Conservation (phyloP, 1,140 invertebrate species). For the Eupristina koningsbergeri region DNA sequence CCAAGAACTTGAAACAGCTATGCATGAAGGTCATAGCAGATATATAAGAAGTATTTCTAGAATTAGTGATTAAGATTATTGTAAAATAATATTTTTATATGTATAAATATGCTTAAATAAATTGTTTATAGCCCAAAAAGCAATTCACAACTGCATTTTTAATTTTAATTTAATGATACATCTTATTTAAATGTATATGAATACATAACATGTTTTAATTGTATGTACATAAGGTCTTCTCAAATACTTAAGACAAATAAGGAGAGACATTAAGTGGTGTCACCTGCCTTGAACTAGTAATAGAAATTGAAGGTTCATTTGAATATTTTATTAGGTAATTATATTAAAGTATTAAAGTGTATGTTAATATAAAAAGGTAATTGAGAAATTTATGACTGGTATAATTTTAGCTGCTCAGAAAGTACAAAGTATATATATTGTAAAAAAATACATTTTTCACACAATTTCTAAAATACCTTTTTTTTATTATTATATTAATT, state of each 20-base stretch:
- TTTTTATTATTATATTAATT: too few species aligned
- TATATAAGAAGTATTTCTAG: constrained; percentile 71
- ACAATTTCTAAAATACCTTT: too few species aligned
- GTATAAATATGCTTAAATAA: background rate
- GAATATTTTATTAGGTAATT: constrained; percentile 67
- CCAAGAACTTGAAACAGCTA: constrained; percentile 76
- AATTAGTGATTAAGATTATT: constrained; percentile 60
- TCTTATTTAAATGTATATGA: constrained; percentile 35
- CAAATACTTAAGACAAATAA: constrained; percentile 54
- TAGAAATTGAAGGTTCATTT: constrained; percentile 55
- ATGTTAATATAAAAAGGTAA: constrained; percentile 45
- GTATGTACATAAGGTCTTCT: constrained; percentile 45
- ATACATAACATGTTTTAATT: constrained; percentile 51
- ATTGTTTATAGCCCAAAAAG: constrained; percentile 14
- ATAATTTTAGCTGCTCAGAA: constrained; percentile 41
- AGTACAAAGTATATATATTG: constrained; percentile 39
- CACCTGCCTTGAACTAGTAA: constrained; percentile 41
- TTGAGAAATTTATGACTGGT: constrained; percentile 12
- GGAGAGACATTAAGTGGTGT: constrained; percentile 43
- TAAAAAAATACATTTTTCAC: constrained; percentile 5
- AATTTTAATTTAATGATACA: constrained; percentile 9
- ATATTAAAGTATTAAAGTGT: constrained; percentile 53
- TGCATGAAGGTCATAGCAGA: constrained; percentile 76
- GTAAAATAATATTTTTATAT: constrained; percentile 15
- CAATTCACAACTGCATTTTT: background rate